These are phyloP conservation scores for Sarcophaga bullata DNA, from an alignment of 1,140 invertebrate species.

Conservation along the genomic window DNA sequence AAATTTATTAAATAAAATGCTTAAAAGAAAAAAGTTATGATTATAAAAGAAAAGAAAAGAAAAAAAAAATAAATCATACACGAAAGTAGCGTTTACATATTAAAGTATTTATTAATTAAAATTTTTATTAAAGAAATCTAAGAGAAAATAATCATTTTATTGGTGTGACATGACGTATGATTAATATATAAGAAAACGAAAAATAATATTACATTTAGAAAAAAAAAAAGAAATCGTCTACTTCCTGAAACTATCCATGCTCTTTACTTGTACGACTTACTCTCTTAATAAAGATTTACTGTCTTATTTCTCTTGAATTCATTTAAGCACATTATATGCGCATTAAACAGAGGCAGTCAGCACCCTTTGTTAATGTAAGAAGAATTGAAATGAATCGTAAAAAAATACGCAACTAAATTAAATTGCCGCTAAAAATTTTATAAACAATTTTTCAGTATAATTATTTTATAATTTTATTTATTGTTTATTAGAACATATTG, in stretches of 20 bases:
- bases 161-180: slow-evolving; percentile 20
- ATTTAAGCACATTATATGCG: not conserved
- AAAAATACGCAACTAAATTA: too few relatives aligned
- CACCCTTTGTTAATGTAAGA: too few relatives aligned
- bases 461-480: too few relatives aligned
- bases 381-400: too few relatives aligned
- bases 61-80: not conserved
- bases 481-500: too few relatives aligned
- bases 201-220: not conserved
- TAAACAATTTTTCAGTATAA: too few relatives aligned
- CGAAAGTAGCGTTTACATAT: not conserved
- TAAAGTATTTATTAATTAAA: not conserved
- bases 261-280: not conserved
- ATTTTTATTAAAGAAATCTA: slow-evolving; percentile 5
- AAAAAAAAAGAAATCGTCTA: not conserved
- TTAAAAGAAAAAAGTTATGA: not conserved
- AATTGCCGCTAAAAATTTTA: too few relatives aligned
- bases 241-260: slow-evolving; percentile 7
- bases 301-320: not conserved
- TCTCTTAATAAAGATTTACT: not conserved
- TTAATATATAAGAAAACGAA: slow-evolving; percentile 17
- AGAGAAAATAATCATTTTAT: not conserved
- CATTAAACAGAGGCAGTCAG: not conserved
- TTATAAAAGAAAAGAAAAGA: not conserved
- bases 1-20: not conserved